Evolutionary conservation across 2,113 vertebrate genomes (phyloP).

Genomic region (Nematolebias whitei): DNA sequence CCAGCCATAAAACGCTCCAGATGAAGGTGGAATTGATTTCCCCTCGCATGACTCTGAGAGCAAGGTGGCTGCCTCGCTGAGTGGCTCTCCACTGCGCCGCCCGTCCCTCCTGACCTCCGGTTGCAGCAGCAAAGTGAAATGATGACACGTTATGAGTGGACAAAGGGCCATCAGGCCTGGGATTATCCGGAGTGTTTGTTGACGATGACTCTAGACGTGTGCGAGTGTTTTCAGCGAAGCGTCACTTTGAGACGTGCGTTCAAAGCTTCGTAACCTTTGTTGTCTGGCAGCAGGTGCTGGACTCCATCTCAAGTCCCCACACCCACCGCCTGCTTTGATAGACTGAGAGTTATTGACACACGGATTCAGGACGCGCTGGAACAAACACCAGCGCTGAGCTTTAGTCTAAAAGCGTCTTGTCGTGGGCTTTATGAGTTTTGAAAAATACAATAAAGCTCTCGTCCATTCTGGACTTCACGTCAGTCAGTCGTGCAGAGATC

Average conservation of each 20-base stretch:
- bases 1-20: slow-evolving; percentile 19
- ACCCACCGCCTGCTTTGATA: slow-evolving; percentile 20
- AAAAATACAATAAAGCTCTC: slow-evolving; percentile 60
- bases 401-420: slow-evolving; percentile 60
- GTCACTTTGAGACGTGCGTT: slow-evolving; percentile 26
- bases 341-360: slow-evolving; percentile 41
- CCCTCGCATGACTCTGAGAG: slow-evolving; percentile 14
- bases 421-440: slow-evolving; percentile 58
- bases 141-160: slow-evolving; percentile 48
- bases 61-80: slow-evolving; percentile 20
- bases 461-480: slow-evolving; percentile 35
- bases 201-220: slow-evolving; percentile 37
- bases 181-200: slow-evolving; percentile 14
- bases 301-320: slow-evolving; percentile 33
- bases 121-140: slow-evolving; percentile 33
- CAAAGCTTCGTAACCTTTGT: background rate
- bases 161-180: slow-evolving; percentile 26
- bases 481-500: slow-evolving; percentile 30
- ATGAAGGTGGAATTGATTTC: slow-evolving; percentile 42
- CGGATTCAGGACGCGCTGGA: slow-evolving; percentile 18
- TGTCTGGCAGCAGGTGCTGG: slow-evolving; percentile 38
- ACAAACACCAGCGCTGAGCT: slow-evolving; percentile 47
- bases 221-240: slow-evolving; percentile 46
- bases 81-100: slow-evolving; percentile 39
- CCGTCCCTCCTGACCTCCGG: slow-evolving; percentile 49